phyloP scores from a whole-genome alignment of 2,797 vertebrate species.

The Phaenicophaeus curvirostris region DNA sequence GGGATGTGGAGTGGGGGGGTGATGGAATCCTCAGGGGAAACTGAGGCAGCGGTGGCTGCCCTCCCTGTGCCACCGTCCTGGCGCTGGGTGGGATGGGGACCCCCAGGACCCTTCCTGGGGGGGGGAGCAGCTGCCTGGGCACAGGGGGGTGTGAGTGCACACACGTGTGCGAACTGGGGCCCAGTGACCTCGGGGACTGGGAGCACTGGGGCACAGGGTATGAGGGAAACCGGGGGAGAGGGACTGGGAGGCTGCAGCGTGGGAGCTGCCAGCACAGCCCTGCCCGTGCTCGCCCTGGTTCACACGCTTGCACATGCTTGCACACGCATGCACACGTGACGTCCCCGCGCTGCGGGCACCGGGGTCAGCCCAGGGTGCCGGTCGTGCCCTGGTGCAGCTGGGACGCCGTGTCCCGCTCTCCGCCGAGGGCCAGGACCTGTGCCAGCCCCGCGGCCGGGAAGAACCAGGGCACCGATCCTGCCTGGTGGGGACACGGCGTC shows the following conservation, averaged over 20 bases:
- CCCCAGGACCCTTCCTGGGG: background rate
- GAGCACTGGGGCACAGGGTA: no score
- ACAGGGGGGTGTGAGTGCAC: no score
- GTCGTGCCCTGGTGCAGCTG: background rate
- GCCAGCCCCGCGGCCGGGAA: background rate
- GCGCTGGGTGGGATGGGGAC: background rate
- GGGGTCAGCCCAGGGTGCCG: background rate
- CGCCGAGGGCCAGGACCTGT: background rate
- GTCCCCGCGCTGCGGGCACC: accelerated
- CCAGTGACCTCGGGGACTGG: no score
- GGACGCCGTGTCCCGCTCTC: background rate
- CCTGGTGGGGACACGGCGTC: background rate
- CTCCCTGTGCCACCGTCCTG: accelerated
- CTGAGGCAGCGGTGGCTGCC: background rate
- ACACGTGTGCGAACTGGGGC: background rate
- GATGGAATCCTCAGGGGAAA: background rate
- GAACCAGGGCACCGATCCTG: background rate
- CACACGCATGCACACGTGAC: background rate
- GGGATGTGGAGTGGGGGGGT: no score
- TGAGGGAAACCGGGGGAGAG: no score
- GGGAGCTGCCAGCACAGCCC: background rate
- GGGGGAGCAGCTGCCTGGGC: background rate
- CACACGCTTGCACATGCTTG: accelerated
- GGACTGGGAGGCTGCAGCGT: background rate
- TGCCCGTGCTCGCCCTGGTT: background rate